A percentile compares a stretch with the other conserved stretches of the same genome.
phyloP scores from a whole-genome alignment of 2,888 invertebrate genomes.

The Drosophila lutescens region DNA sequence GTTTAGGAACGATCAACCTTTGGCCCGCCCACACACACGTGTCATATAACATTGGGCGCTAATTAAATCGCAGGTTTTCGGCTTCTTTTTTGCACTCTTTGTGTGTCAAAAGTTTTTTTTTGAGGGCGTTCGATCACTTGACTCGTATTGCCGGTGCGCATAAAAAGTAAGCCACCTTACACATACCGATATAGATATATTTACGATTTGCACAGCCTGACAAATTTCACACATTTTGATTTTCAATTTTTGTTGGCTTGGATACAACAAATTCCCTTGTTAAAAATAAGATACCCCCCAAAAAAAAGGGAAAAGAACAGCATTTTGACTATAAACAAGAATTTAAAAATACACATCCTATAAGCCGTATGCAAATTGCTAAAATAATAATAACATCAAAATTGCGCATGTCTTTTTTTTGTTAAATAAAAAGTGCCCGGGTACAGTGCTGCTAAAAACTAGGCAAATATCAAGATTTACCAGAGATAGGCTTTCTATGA shows the following conservation, averaged over 20 bases:
- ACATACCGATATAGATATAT: slow-evolving; percentile 23
- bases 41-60: slow-evolving; percentile 51
- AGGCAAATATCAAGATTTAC: slow-evolving; percentile 45
- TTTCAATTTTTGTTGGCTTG: slow-evolving; percentile 16
- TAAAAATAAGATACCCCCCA: slow-evolving; percentile 20
- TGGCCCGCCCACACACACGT: slow-evolving; percentile 58
- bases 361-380: slow-evolving; percentile 66
- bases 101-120: slow-evolving; percentile 28
- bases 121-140: slow-evolving; percentile 55
- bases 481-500: not conserved
- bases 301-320: slow-evolving; percentile 36
- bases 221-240: slow-evolving; percentile 45
- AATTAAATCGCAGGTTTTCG: slow-evolving; percentile 43
- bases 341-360: slow-evolving; percentile 58
- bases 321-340: slow-evolving; percentile 42
- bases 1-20: slow-evolving; percentile 41
- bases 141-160: slow-evolving; percentile 57
- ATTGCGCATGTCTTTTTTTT: slow-evolving; percentile 24
- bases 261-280: slow-evolving; percentile 23
- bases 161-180: slow-evolving; percentile 26
- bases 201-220: slow-evolving; percentile 38
- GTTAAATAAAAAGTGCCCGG: slow-evolving; percentile 31
- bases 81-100: slow-evolving; percentile 18
- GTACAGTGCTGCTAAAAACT: slow-evolving; percentile 50
- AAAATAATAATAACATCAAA: slow-evolving; percentile 58